Percentiles rank a stretch among this genome's conserved stretches.
phyloP scores from a whole-genome alignment of 2,888 invertebrate species.

The Drosophila melanosoma region DNA sequence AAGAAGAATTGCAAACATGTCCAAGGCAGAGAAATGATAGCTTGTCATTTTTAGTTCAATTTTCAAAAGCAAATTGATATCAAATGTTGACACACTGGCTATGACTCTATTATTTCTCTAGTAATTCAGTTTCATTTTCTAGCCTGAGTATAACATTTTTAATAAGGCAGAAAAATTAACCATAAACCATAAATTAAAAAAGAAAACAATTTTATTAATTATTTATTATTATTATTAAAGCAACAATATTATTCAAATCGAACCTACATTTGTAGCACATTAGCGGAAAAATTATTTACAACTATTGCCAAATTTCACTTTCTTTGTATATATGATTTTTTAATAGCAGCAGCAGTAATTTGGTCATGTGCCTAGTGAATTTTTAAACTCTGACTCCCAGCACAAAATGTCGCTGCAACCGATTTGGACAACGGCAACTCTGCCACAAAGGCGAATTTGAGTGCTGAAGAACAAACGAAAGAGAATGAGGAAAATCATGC shows the following conservation, averaged over 20 bases:
- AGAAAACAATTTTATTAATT: not conserved
- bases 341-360: constrained; percentile 24
- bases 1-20: not conserved
- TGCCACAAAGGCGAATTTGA: constrained; percentile 47
- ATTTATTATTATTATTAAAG: no score
- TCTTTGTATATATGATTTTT: constrained; percentile 25
- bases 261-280: not conserved
- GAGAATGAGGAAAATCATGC: constrained; percentile 9
- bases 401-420: constrained; percentile 28
- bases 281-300: not conserved
- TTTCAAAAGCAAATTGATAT: not conserved
- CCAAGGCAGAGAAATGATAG: not conserved
- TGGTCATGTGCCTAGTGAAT: constrained; percentile 70
- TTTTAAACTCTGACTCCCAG: constrained; percentile 64
- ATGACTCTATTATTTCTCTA: not conserved
- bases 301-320: constrained; percentile 28
- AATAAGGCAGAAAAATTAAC: not conserved
- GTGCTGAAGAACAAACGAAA: constrained; percentile 1
- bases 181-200: not conserved
- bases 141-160: not conserved
- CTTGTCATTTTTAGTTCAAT: not conserved
- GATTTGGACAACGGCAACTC: constrained; percentile 51
- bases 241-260: no score
- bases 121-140: constrained; percentile 25
- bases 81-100: not conserved